These are phyloP conservation scores for Suillia variegata DNA, from an alignment of 2,888 invertebrate genomes.

Conservation along the genomic window DNA sequence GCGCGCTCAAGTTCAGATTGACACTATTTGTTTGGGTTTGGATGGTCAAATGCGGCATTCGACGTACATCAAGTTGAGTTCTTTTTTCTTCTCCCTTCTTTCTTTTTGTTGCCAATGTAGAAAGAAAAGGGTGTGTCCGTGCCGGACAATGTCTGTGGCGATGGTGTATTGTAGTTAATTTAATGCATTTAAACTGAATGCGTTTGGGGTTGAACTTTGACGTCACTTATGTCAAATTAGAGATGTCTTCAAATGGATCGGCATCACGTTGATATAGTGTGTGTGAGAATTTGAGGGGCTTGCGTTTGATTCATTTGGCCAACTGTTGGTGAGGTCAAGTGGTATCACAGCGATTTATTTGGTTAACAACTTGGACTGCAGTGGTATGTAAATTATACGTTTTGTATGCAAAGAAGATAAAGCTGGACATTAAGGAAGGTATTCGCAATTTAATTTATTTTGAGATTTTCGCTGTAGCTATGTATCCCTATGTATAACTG, in stretches of 20 bases:
- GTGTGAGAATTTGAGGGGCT: no score
- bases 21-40: not conserved
- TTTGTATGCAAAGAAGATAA: no score
- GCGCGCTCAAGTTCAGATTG: not conserved
- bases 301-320: no score
- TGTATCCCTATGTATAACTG: no score
- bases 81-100: not conserved
- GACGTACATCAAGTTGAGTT: not conserved
- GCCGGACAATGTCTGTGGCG: not conserved
- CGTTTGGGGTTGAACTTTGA: slow-evolving; percentile 44
- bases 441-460: no score
- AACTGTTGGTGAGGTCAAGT: no score
- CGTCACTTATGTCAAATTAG: slow-evolving; percentile 56
- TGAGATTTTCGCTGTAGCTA: no score
- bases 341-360: no score
- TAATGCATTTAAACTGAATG: slow-evolving; percentile 12
- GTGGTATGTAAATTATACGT: no score
- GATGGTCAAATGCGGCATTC: not conserved
- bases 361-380: no score
- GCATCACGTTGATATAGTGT: not conserved
- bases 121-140: slow-evolving; percentile 25
- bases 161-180: no score
- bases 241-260: slow-evolving; percentile 44
- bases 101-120: not conserved
- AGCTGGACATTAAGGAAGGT: no score